Percentiles rank a stretch among this genome's conserved stretches.
Evolutionary conservation across 2,797 vertebrate species (phyloP).

Genomic region (Hipposideros larvatus): DNA sequence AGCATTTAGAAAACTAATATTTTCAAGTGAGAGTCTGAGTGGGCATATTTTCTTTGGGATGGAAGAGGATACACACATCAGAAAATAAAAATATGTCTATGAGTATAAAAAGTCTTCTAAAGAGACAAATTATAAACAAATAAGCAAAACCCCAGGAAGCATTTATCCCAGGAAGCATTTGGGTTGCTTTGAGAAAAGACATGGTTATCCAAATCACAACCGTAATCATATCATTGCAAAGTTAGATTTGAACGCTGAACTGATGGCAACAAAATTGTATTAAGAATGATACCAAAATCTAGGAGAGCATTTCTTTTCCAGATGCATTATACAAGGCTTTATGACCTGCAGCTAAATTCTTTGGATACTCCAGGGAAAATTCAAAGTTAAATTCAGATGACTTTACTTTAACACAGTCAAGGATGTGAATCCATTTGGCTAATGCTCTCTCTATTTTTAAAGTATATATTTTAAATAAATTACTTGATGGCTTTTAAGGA

Average conservation of each 20-base stretch:
- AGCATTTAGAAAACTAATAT: constrained; percentile 37
- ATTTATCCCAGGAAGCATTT: not conserved
- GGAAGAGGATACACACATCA: not conserved
- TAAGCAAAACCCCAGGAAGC: not conserved
- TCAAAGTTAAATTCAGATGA: constrained; percentile 50
- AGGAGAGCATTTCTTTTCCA: constrained; percentile 75
- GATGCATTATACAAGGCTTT: constrained; percentile 57
- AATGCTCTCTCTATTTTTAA: not conserved
- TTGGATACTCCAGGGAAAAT: constrained; percentile 47
- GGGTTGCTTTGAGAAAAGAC: constrained; percentile 50
- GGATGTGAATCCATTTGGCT: not conserved
- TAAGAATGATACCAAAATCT: constrained; percentile 80
- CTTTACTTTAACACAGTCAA: constrained; percentile 5
- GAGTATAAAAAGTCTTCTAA: not conserved
- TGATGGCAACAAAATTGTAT: constrained; percentile 74
- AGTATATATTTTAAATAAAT: constrained; percentile 43
- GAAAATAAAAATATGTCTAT: not conserved
- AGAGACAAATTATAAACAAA: constrained; percentile 16
- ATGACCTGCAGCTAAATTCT: constrained; percentile 58
- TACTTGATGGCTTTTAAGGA: not conserved
- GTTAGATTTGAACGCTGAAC: constrained; percentile 77
- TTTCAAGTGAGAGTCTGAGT: not conserved
- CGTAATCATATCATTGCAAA: constrained; percentile 66
- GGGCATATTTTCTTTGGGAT: not conserved
- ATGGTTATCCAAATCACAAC: constrained; percentile 56